phyloP scores from a whole-genome alignment of 2,888 invertebrate genomes.

The Arenicola marina region DNA sequence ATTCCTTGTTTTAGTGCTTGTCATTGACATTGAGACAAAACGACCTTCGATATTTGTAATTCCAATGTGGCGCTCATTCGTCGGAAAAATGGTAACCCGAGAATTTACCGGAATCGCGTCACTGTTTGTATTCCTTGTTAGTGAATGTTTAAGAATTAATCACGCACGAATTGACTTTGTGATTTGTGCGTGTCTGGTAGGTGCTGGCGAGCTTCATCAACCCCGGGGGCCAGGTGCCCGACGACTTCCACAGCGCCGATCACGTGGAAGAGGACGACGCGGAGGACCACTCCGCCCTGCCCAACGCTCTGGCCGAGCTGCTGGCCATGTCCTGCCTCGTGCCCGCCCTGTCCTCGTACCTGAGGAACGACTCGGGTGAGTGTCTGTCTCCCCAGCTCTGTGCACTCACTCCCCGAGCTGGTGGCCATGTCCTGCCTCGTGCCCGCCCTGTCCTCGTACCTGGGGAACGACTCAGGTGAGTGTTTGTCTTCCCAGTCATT shows the following conservation, averaged over 20 bases:
- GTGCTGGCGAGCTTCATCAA: conserved; percentile 88
- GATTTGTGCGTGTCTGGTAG: no score
- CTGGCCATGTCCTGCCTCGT: conserved; percentile 82
- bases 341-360: conserved; percentile 62
- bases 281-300: conserved; percentile 13
- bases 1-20: no score
- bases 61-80: no score
- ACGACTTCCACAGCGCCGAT: conserved; percentile 29
- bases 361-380: conserved; percentile 82
- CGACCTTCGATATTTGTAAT: no score
- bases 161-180: no score
- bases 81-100: no score
- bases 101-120: no score
- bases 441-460: conserved; percentile 62
- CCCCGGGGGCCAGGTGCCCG: conserved; percentile 63
- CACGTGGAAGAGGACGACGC: conserved; percentile 8
- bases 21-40: no score
- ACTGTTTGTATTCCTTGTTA: no score
- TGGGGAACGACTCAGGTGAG: conserved; percentile 82
- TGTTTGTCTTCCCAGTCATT: no score
- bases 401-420: conserved; percentile 72
- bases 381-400: no score
- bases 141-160: no score
- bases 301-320: conserved; percentile 75
- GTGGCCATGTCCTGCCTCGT: conserved; percentile 82